A percentile compares a stretch with the other conserved stretches of the same genome.
phyloP scores from a whole-genome alignment of 2,888 invertebrate genomes.

The Acronicta alni region DNA sequence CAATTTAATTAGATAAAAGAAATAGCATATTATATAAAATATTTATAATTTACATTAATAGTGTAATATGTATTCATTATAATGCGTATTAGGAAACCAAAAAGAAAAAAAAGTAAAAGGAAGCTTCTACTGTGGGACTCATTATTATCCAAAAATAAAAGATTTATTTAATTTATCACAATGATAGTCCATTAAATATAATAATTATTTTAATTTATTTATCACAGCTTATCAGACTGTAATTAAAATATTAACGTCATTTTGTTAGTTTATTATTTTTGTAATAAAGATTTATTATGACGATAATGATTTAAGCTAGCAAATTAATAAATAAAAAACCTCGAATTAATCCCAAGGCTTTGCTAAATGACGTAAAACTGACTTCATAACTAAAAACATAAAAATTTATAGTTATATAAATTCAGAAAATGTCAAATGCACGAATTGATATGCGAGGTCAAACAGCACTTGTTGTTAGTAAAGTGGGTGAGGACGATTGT shows the following conservation, averaged over 20 bases:
- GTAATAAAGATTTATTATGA: constrained; percentile 39
- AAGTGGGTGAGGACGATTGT: no score
- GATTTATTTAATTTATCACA: constrained; percentile 5
- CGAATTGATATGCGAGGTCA: no score
- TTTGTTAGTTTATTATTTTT: constrained; percentile 13
- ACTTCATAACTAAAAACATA: constrained; percentile 34
- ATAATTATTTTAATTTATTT: constrained; percentile 11
- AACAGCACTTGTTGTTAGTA: no score
- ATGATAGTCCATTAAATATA: constrained; percentile 11
- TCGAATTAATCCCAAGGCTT: constrained; percentile 49
- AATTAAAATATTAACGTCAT: constrained; percentile 29
- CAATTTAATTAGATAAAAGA: no score
- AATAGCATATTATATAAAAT: neutral
- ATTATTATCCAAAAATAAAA: neutral
- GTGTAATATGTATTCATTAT: neutral
- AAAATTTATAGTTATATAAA: constrained; percentile 21
- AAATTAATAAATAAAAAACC: constrained; percentile 48
- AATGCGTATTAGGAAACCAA: neutral
- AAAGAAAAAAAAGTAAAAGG: neutral
- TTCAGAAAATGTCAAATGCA: no score
- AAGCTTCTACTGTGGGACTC: neutral
- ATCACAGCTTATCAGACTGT: constrained; percentile 20
- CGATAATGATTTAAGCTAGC: constrained; percentile 6
- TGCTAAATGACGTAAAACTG: constrained; percentile 16
- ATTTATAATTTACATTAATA: no score